phyloP scores from a whole-genome alignment of 2,797 vertebrate genomes.

The Prionace glauca region DNA sequence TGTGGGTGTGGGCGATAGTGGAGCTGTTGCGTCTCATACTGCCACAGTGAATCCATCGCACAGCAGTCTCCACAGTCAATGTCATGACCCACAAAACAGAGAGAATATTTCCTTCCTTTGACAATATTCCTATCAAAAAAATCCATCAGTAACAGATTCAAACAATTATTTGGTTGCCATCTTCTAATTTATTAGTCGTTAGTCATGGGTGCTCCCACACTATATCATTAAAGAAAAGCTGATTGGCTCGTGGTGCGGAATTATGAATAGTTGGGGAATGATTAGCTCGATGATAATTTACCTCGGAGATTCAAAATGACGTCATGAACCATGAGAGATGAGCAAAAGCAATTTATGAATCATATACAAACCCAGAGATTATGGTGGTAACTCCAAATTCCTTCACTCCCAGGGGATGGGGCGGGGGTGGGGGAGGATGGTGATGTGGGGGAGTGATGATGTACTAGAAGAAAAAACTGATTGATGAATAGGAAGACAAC shows the following conservation, averaged over 20 bases:
- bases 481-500: not conserved
- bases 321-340: not conserved
- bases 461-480: not conserved
- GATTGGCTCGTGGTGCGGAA: not conserved
- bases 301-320: slow-evolving; percentile 1
- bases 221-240: not conserved
- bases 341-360: not conserved
- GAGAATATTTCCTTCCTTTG: not conserved
- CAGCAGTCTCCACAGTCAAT: not conserved
- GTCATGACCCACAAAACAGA: not conserved
- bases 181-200: slow-evolving; percentile 29
- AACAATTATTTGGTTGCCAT: slow-evolving; percentile 30
- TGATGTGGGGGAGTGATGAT: not conserved
- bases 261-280: slow-evolving; percentile 14
- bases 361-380: not conserved
- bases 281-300: not conserved
- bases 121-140: not conserved
- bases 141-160: not conserved
- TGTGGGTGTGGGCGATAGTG: not conserved
- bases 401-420: not conserved
- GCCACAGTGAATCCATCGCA: not conserved
- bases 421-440: too few species aligned
- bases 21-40: not conserved
- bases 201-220: slow-evolving; percentile 10
- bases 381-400: not conserved